phyloP scores from a whole-genome alignment of 2,113 vertebrate species.

The Dunckerocampus dactyliophorus region DNA sequence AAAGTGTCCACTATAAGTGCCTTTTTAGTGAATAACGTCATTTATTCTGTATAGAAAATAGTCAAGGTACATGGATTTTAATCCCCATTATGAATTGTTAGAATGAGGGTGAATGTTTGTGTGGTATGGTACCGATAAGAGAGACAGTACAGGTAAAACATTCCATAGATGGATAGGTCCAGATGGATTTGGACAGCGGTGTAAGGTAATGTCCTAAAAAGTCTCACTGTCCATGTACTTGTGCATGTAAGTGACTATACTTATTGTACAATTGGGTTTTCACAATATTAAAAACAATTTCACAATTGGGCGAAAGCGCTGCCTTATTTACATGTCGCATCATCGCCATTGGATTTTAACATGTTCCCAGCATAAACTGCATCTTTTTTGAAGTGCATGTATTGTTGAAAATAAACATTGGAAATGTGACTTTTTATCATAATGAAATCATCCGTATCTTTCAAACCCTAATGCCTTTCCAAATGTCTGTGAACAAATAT shows the following conservation, averaged over 20 bases:
- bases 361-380: too few relatives aligned
- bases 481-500: too few relatives aligned
- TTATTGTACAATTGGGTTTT: slow-evolving; percentile 25
- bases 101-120: slow-evolving; percentile 12
- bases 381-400: too few relatives aligned
- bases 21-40: not conserved
- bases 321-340: slow-evolving; percentile 7
- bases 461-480: too few relatives aligned
- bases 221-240: too few relatives aligned
- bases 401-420: too few relatives aligned
- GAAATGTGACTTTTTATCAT: too few relatives aligned
- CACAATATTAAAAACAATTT: slow-evolving; percentile 35
- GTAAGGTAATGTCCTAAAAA: too few relatives aligned
- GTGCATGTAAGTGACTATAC: too few relatives aligned
- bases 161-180: slow-evolving; percentile 3
- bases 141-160: slow-evolving; percentile 32
- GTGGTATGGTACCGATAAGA: slow-evolving; percentile 18
- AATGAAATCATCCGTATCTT: too few relatives aligned
- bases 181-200: too few relatives aligned
- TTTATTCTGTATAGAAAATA: slow-evolving; percentile 15
- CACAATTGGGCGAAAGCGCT: not conserved
- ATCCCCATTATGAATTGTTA: slow-evolving; percentile 23
- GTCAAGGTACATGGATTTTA: slow-evolving; percentile 5
- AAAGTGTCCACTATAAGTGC: slow-evolving; percentile 12
- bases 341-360: not conserved